Percentiles rank a stretch among this genome's conserved stretches.
These are phyloP conservation scores for Scaptomyza montana DNA, from an alignment of 1,140 invertebrate genomes.

Conservation along the genomic window DNA sequence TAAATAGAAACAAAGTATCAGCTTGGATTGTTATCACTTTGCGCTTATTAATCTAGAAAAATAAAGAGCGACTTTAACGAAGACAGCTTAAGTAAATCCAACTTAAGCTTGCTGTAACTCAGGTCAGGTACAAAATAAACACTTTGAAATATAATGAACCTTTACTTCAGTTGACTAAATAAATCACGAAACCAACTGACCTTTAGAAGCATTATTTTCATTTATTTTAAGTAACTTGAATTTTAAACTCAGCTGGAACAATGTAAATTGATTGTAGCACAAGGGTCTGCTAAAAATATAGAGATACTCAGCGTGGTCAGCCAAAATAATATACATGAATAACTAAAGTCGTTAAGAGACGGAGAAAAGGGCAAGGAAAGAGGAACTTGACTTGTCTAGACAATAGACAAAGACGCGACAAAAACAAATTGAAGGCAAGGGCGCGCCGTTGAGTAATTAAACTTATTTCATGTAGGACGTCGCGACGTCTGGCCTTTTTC, in stretches of 20 bases:
- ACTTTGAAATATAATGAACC: neutral
- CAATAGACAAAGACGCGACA: conserved; percentile 26
- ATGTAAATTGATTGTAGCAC: too few species aligned
- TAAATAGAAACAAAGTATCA: neutral
- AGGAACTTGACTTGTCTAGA: conserved; percentile 40
- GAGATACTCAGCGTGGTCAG: conserved; percentile 18
- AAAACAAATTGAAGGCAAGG: conserved; percentile 31
- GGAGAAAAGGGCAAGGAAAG: neutral
- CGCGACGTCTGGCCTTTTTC: neutral
- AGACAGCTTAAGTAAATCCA: neutral
- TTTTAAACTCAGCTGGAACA: neutral
- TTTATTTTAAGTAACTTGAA: too few species aligned
- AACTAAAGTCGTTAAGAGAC: conserved; percentile 1
- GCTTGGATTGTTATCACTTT: neutral
- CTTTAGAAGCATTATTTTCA: neutral
- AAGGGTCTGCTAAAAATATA: neutral
- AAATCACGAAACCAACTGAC: neutral
- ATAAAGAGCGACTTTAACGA: neutral
- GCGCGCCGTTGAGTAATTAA: conserved; percentile 37
- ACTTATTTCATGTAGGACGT: neutral
- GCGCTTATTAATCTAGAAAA: neutral
- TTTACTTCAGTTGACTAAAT: neutral
- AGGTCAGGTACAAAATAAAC: neutral
- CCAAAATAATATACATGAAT: conserved; percentile 12
- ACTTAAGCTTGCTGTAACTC: neutral